Conservation (phyloP, 2,113 vertebrate genomes). For the Irena cyanogastra region DNA sequence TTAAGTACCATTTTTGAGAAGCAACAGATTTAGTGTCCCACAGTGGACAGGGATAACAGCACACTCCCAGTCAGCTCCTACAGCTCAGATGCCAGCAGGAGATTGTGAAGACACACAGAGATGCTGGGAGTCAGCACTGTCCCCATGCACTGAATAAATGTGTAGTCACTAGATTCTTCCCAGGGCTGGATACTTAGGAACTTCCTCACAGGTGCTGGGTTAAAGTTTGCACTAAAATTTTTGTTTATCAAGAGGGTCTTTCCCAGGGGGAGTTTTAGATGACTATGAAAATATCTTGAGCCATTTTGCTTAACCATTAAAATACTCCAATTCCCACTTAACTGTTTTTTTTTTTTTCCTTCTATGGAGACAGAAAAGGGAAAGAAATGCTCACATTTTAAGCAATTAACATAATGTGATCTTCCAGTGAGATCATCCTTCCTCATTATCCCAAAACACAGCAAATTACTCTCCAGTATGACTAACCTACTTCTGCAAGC, state of each 20-base stretch:
- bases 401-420: not conserved
- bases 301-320: not conserved
- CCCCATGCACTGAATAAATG: fast-evolving
- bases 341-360: not conserved
- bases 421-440: not conserved
- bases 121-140: not conserved
- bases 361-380: not conserved
- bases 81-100: not conserved
- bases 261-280: not conserved
- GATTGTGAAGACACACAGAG: not conserved
- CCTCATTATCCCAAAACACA: not conserved
- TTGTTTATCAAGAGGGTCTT: not conserved
- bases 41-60: not conserved
- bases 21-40: not conserved
- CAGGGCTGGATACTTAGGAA: not conserved
- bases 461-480: not conserved
- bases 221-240: not conserved
- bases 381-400: not conserved
- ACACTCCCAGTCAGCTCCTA: not conserved
- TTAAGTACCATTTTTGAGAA: not conserved
- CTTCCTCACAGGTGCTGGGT: not conserved
- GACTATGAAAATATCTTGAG: not conserved
- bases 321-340: not conserved
- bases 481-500: not conserved
- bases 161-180: not conserved